Evolutionary conservation across 2,888 invertebrate genomes (phyloP).

Genomic region (Tetranychus piercei): DNA sequence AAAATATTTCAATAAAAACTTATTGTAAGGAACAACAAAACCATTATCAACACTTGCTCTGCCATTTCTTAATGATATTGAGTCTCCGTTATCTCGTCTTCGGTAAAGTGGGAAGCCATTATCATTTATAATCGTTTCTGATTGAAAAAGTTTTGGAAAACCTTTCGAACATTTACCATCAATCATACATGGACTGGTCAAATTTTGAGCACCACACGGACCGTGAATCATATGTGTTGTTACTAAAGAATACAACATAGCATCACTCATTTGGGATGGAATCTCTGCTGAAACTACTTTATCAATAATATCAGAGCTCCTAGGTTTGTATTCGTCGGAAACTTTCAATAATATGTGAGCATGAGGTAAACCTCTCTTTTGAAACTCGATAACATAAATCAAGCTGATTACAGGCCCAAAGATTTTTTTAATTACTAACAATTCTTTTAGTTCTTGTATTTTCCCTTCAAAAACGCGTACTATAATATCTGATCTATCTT

Average conservation of each 20-base stretch:
- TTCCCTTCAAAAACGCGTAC: background rate
- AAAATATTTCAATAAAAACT: too few relatives aligned
- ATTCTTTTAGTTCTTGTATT: conserved; percentile 27
- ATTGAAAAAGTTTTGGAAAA: too few relatives aligned
- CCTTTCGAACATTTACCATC: too few relatives aligned
- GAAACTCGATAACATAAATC: conserved; percentile 28
- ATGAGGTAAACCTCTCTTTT: conserved; percentile 27
- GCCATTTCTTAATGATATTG: too few relatives aligned
- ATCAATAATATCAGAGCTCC: conserved; percentile 25
- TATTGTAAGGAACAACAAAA: background rate
- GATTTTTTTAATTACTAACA: conserved; percentile 27
- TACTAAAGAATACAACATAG: conserved; percentile 8
- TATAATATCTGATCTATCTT: conserved; percentile 32
- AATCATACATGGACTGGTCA: too few relatives aligned
- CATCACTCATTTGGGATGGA: conserved; percentile 17
- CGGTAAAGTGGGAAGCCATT: too few relatives aligned
- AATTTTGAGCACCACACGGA: conserved; percentile 18
- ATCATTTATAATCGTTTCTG: too few relatives aligned
- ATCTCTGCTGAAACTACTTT: conserved; percentile 25
- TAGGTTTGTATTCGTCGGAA: conserved; percentile 19
- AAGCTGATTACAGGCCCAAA: conserved; percentile 25
- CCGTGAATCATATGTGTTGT: too few relatives aligned
- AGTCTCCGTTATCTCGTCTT: too few relatives aligned
- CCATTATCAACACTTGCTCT: too few relatives aligned
- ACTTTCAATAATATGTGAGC: conserved; percentile 16